phyloP scores from a whole-genome alignment of 2,888 invertebrate genomes.

The Pammene fasciana region DNA sequence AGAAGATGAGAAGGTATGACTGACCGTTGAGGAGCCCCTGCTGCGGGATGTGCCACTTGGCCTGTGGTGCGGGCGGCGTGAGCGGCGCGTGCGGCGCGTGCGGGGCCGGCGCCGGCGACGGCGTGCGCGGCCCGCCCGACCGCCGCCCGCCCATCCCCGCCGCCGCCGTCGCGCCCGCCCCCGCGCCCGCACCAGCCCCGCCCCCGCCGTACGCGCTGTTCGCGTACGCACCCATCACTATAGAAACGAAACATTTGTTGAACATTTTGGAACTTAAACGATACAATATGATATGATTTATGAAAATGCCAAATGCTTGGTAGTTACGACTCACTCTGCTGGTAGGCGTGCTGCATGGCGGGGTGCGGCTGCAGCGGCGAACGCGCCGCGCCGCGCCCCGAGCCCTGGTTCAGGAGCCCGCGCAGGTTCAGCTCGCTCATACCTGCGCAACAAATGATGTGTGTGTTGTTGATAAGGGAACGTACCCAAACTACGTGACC shows the following conservation, averaged over 20 bases:
- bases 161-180: conserved; percentile 50
- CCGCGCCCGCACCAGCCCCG: too few species aligned
- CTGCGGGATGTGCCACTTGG: conserved; percentile 91
- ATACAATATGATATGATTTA: too few species aligned
- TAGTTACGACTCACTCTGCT: conserved; percentile 64
- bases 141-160: conserved; percentile 60
- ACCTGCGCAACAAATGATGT: conserved; percentile 53
- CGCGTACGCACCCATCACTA: conserved; percentile 71
- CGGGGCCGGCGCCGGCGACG: conserved; percentile 70
- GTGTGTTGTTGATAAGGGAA: too few species aligned
- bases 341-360: conserved; percentile 71
- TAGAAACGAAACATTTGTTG: conserved; percentile 44
- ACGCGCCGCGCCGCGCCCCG: conserved; percentile 51
- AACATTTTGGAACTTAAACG: too few species aligned
- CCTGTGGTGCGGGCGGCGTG: conserved; percentile 42
- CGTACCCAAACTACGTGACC: too few species aligned
- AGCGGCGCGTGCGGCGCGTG: conserved; percentile 47
- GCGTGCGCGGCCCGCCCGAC: conserved; percentile 74
- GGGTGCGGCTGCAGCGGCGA: conserved; percentile 48
- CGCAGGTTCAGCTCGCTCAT: conserved; percentile 78
- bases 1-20: too few species aligned
- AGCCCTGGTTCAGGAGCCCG: conserved; percentile 71
- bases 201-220: conserved; percentile 50
- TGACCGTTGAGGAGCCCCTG: conserved; percentile 73
- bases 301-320: neutral